These are phyloP conservation scores for Tinea pellionella DNA, from an alignment of 2,888 invertebrate species.

Conservation along the genomic window DNA sequence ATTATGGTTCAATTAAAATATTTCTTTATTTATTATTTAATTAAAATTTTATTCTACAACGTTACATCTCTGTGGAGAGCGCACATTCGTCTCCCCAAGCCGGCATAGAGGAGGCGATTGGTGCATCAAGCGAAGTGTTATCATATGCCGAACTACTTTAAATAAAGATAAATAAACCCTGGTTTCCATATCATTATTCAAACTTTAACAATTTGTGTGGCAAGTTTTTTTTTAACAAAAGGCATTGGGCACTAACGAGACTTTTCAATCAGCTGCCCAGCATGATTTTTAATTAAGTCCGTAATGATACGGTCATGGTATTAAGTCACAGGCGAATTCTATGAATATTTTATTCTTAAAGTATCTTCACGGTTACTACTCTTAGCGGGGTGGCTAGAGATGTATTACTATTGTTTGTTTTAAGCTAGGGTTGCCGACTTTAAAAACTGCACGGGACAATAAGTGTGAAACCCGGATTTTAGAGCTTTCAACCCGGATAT, in stretches of 20 bases:
- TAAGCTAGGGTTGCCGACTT: too few species aligned
- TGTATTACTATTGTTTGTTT: not conserved
- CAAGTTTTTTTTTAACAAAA: not conserved
- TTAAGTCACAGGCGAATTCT: not conserved
- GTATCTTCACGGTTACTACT: not conserved
- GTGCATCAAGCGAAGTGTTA: too few species aligned
- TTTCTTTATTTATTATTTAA: not conserved
- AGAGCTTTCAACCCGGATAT: too few species aligned
- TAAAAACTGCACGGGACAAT: too few species aligned
- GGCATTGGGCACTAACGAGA: not conserved
- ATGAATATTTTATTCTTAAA: constrained; percentile 2
- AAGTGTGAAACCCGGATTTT: too few species aligned
- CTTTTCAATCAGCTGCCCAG: constrained; percentile 49
- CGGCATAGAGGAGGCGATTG: too few species aligned
- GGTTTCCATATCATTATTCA: not conserved
- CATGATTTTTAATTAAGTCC: constrained; percentile 46
- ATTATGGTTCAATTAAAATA: not conserved
- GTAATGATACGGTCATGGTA: constrained; percentile 37
- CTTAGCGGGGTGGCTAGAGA: not conserved
- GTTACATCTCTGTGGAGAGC: too few species aligned
- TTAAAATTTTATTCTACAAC: too few species aligned
- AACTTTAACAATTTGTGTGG: not conserved
- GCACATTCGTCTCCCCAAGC: too few species aligned
- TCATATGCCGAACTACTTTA: too few species aligned
- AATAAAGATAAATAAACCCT: not conserved